A percentile compares a stretch with the other conserved stretches of the same genome.
Evolutionary conservation across 2,113 vertebrate genomes (phyloP).

Genomic region (Henicopernis longicauda): DNA sequence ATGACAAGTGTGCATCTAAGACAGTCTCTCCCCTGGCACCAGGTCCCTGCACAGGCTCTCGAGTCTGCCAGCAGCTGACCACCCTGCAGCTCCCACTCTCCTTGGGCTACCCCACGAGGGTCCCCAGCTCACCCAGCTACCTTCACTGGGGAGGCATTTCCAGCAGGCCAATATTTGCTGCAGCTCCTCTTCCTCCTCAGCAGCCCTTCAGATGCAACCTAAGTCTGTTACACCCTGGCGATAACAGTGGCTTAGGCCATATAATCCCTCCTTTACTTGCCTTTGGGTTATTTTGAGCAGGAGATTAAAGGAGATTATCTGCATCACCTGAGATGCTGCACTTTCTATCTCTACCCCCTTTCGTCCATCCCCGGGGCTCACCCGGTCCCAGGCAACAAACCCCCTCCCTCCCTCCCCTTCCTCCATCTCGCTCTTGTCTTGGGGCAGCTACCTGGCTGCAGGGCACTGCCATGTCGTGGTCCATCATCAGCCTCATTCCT

Average conservation of each 20-base stretch:
- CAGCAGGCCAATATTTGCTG: neutral
- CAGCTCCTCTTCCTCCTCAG: neutral
- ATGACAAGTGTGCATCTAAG: neutral
- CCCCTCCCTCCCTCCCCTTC: neutral
- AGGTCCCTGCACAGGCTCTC: neutral
- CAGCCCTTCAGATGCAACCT: neutral
- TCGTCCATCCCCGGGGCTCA: neutral
- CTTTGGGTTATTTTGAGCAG: constrained; percentile 78
- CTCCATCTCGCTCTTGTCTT: neutral
- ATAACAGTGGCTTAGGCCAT: constrained; percentile 45
- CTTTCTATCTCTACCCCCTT: constrained; percentile 2
- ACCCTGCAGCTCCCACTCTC: neutral
- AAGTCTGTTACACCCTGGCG: constrained; percentile 26
- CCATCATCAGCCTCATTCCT: neutral
- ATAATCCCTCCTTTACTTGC: constrained; percentile 76
- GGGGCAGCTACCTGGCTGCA: neutral
- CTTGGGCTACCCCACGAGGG: neutral
- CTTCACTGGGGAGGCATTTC: neutral
- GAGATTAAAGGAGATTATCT: constrained; percentile 77
- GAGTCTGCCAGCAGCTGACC: neutral
- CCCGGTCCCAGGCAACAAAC: neutral
- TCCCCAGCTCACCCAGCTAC: neutral
- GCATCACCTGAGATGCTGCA: constrained; percentile 33
- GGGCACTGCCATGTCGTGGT: neutral
- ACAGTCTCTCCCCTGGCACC: neutral